A percentile compares a stretch with the other conserved stretches of the same genome.
phyloP scores from a whole-genome alignment of 2,113 vertebrate species.

The Terrapene triunguis region DNA sequence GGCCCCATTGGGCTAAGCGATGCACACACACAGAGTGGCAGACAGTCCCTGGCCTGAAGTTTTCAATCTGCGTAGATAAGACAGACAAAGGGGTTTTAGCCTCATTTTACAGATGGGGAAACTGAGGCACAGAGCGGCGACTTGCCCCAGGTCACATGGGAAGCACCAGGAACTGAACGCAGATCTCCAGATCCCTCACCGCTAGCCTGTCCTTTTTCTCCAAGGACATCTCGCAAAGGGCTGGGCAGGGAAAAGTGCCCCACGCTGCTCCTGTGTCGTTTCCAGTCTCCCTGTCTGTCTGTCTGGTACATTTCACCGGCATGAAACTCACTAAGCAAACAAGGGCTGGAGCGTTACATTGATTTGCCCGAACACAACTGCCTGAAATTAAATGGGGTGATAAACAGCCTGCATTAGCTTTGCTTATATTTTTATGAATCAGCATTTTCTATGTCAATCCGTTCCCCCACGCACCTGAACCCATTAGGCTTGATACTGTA shows the following conservation, averaged over 20 bases:
- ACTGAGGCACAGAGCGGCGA: background rate
- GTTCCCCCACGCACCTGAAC: fast-evolving
- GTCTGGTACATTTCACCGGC: background rate
- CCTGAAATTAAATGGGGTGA: fast-evolving
- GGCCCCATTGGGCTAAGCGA: background rate
- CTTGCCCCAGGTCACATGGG: background rate
- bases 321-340: background rate
- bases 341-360: background rate
- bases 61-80: background rate
- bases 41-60: background rate
- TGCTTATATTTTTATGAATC: fast-evolving
- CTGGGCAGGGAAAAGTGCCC: background rate
- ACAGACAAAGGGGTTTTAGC: background rate
- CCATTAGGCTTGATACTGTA: background rate
- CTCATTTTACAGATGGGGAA: background rate
- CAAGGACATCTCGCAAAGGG: background rate
- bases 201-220: background rate
- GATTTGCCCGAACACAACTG: background rate
- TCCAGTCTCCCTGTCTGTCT: fast-evolving
- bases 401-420: fast-evolving
- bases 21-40: background rate
- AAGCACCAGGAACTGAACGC: background rate
- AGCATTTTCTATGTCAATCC: background rate
- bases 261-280: no score
- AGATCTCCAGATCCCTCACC: background rate